Evolutionary conservation across 1,140 invertebrate species (phyloP).

Genomic region (Cecropterus lyciades): DNA sequence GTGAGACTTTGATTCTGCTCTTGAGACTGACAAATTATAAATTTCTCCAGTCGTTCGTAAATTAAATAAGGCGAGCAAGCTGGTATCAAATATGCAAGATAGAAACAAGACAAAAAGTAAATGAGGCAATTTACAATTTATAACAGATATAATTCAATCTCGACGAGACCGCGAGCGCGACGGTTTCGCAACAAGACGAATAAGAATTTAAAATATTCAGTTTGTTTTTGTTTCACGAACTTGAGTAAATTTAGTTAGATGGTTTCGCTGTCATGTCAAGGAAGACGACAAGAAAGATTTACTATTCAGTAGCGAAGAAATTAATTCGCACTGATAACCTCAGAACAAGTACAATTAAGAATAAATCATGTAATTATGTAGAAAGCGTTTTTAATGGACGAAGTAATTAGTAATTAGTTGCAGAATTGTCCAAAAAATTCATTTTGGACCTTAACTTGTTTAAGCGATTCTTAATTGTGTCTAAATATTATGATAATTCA

Average conservation of each 20-base stretch:
- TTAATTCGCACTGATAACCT: not conserved
- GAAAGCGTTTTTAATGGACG: not conserved
- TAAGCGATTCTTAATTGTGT: no score
- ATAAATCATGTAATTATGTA: no score
- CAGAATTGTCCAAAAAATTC: not conserved
- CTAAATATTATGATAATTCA: no score
- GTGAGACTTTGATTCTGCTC: constrained; percentile 5
- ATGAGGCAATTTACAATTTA: constrained; percentile 56
- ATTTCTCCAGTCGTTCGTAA: constrained; percentile 22
- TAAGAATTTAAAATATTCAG: constrained; percentile 54
- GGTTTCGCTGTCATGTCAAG: constrained; percentile 36
- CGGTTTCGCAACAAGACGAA: constrained; percentile 31
- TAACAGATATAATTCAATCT: constrained; percentile 50
- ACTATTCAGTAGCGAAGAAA: constrained; percentile 27
- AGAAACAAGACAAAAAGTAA: constrained; percentile 42
- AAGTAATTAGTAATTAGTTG: not conserved
- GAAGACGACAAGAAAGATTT: constrained; percentile 48
- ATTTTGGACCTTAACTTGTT: no score
- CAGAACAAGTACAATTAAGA: not conserved
- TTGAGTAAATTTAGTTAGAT: constrained; percentile 48
- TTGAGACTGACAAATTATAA: constrained; percentile 24
- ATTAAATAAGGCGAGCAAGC: constrained; percentile 34
- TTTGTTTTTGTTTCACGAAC: constrained; percentile 49
- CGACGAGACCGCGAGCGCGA: constrained; percentile 36
- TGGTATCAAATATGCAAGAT: constrained; percentile 34